Evolutionary conservation across 1,140 invertebrate genomes (phyloP).

Genomic region (Prorops nasuta): DNA sequence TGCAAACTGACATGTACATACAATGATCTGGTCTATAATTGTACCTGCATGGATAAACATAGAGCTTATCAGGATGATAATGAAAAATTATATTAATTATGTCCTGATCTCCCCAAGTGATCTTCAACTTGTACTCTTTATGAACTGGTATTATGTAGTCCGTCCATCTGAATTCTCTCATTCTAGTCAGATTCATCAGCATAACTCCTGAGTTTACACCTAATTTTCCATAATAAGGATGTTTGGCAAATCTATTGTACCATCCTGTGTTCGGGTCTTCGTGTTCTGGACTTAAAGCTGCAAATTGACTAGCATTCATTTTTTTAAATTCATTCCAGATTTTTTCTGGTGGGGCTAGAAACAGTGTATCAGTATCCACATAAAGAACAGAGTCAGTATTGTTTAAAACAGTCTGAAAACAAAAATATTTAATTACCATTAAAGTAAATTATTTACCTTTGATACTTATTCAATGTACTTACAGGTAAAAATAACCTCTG

Average conservation of each 20-base stretch:
- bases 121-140: slow-evolving; percentile 80
- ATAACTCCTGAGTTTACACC: slow-evolving; percentile 96
- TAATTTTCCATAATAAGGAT: slow-evolving; percentile 88
- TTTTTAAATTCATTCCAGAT: slow-evolving; percentile 80
- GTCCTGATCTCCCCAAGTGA: slow-evolving; percentile 97
- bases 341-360: slow-evolving; percentile 77
- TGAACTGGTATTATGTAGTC: slow-evolving; percentile 81
- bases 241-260: slow-evolving; percentile 94
- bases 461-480: slow-evolving; percentile 48
- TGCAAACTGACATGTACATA: slow-evolving; percentile 88
- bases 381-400: slow-evolving; percentile 88
- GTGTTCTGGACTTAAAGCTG: slow-evolving; percentile 84
- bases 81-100: slow-evolving; percentile 96
- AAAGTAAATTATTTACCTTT: background rate
- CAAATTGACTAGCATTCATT: slow-evolving; percentile 86
- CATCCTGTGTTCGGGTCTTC: slow-evolving; percentile 90
- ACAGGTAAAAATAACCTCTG: slow-evolving; percentile 91
- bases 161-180: slow-evolving; percentile 83
- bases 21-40: slow-evolving; percentile 95
- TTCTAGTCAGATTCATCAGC: slow-evolving; percentile 93
- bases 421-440: slow-evolving; percentile 18
- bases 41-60: slow-evolving; percentile 80
- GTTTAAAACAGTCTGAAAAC: slow-evolving; percentile 70
- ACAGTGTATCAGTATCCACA: slow-evolving; percentile 89
- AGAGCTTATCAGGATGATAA: slow-evolving; percentile 83